Evolutionary conservation across 2,797 vertebrate species (phyloP).

Genomic region (Eulemur albifrons): DNA sequence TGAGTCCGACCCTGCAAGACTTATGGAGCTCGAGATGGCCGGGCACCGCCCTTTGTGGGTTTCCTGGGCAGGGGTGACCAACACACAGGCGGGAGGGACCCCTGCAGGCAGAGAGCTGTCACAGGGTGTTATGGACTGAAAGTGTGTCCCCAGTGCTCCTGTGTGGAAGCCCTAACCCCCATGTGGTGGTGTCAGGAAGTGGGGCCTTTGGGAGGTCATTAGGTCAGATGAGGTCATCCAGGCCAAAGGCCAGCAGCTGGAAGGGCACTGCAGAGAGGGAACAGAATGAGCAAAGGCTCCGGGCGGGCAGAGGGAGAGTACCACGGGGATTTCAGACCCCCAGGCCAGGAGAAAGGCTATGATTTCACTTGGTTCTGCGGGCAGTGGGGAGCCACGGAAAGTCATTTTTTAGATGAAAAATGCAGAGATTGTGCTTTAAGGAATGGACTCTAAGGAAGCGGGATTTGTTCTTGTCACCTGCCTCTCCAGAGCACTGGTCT

Average conservation of each 20-base stretch:
- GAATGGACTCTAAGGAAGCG: fast-evolving
- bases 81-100: no score
- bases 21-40: fast-evolving
- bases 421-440: neutral
- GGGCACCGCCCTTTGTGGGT: fast-evolving
- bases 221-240: neutral
- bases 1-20: fast-evolving
- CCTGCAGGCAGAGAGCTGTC: neutral
- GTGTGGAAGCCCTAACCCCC: no score
- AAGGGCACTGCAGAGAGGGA: neutral
- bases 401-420: neutral
- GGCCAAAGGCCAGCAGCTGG: neutral
- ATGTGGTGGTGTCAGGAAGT: fast-evolving
- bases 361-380: neutral
- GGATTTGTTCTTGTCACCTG: neutral
- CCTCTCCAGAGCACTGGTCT: neutral
- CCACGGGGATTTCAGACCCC: fast-evolving
- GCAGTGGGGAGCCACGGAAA: fast-evolving
- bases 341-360: neutral
- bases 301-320: neutral
- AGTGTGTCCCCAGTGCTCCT: fast-evolving
- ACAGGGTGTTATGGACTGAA: no score
- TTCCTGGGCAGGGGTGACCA: neutral
- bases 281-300: neutral
- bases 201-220: neutral